These are phyloP conservation scores for Tauraco hartlaubi DNA, from an alignment of 2,797 vertebrate species.

Conservation along the genomic window DNA sequence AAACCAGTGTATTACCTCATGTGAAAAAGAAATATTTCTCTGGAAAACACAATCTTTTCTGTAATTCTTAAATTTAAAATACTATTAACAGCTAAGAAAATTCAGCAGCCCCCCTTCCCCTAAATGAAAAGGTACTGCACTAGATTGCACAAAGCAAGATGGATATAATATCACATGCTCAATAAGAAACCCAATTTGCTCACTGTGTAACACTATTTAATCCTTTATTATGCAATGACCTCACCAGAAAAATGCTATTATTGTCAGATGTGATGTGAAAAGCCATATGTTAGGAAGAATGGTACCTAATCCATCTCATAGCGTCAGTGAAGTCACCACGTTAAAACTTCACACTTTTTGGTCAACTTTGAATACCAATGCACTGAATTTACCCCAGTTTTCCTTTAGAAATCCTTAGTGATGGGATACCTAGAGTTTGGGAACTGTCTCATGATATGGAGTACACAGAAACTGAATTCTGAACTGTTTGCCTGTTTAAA, in stretches of 20 bases:
- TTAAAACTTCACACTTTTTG: not conserved
- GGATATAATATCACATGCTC: not conserved
- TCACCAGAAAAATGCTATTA: not conserved
- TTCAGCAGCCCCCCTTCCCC: not conserved
- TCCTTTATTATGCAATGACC: not conserved
- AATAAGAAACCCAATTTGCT: not conserved
- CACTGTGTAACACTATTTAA: not conserved
- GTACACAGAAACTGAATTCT: not conserved
- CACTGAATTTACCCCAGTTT: not conserved
- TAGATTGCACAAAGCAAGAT: not conserved
- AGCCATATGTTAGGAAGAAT: not conserved
- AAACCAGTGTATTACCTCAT: fast-evolving
- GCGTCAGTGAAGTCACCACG: not conserved
- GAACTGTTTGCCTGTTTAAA: not conserved
- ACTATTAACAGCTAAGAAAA: not conserved
- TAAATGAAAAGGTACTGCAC: not conserved
- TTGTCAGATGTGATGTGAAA: not conserved
- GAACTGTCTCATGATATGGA: not conserved
- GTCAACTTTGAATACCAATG: not conserved
- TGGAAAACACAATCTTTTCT: not conserved
- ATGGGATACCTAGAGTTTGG: not conserved
- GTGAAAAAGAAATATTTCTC: not conserved
- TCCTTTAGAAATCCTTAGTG: not conserved
- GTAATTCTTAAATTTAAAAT: not conserved
- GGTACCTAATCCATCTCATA: not conserved